Conservation (phyloP, 1,140 invertebrate genomes). For the Drosophila sulfurigaster region DNA sequence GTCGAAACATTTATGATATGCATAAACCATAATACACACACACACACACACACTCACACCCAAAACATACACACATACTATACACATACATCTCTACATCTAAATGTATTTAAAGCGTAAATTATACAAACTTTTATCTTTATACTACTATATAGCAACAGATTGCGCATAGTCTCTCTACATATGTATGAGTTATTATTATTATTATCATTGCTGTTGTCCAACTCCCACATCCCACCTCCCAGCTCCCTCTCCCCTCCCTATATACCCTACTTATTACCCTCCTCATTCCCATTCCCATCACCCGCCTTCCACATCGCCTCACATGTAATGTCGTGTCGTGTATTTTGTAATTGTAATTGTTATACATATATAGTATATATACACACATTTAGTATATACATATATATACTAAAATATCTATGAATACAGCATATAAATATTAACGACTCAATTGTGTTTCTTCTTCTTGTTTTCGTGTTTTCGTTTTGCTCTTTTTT, state of each 20-base stretch:
- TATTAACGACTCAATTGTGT: slow-evolving; percentile 32
- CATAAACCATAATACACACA: slow-evolving; percentile 41
- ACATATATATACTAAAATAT: slow-evolving; percentile 34
- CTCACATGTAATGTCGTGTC: slow-evolving; percentile 59
- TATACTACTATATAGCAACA: slow-evolving; percentile 21
- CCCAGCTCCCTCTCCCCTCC: not conserved
- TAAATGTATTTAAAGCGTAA: slow-evolving; percentile 70
- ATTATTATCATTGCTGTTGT: slow-evolving; percentile 49
- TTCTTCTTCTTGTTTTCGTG: slow-evolving; percentile 30
- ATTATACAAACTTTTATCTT: slow-evolving; percentile 52
- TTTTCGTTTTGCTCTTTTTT: not conserved
- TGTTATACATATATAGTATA: slow-evolving; percentile 71
- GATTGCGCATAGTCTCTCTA: slow-evolving; percentile 23
- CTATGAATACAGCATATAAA: slow-evolving; percentile 14
- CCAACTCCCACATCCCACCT: not conserved
- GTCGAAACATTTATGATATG: slow-evolving; percentile 63
- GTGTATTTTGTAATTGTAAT: slow-evolving; percentile 78
- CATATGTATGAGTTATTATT: slow-evolving; percentile 34
- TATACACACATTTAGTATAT: slow-evolving; percentile 48
- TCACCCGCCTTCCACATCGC: not conserved
- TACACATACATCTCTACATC: slow-evolving; percentile 50
- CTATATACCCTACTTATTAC: not conserved
- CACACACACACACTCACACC: slow-evolving; percentile 39
- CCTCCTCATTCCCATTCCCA: not conserved
- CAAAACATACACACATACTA: slow-evolving; percentile 38